phyloP scores from a whole-genome alignment of 2,113 vertebrate species.

The Phyllopteryx taeniolatus region DNA sequence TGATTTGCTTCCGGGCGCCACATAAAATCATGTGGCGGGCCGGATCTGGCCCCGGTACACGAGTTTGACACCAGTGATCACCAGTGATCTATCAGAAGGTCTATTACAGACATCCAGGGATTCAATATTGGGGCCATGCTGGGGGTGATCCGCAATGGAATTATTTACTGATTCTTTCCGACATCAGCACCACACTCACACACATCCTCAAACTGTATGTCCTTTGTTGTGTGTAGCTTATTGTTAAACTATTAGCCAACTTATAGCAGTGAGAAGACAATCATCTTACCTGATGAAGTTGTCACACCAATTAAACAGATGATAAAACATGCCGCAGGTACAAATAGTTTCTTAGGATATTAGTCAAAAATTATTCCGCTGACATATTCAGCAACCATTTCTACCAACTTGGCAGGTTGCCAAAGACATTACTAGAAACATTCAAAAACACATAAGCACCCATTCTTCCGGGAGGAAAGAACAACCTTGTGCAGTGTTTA shows the following conservation, averaged over 20 bases:
- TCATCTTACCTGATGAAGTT: constrained; percentile 12
- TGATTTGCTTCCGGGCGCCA: too few relatives aligned
- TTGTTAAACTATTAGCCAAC: neutral
- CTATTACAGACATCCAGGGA: constrained; percentile 39
- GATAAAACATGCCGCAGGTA: constrained; percentile 27
- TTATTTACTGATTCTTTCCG: constrained; percentile 50
- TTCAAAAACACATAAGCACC: constrained; percentile 48
- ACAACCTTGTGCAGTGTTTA: constrained; percentile 15
- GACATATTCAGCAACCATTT: constrained; percentile 31
- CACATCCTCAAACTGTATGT: constrained; percentile 35
- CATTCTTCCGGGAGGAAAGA: constrained; percentile 13
- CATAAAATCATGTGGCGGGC: too few relatives aligned
- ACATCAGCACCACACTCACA: constrained; percentile 48
- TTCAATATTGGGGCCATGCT: constrained; percentile 46
- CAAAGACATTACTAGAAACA: constrained; percentile 56
- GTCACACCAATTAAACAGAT: constrained; percentile 40
- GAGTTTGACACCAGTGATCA: too few relatives aligned
- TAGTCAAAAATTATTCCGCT: constrained; percentile 3
- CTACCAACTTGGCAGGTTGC: constrained; percentile 45
- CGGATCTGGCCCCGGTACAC: too few relatives aligned
- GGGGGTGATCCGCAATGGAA: neutral
- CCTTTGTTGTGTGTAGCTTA: too few relatives aligned
- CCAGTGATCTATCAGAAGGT: constrained; percentile 9
- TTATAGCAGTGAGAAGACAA: neutral
- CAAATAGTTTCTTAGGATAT: constrained; percentile 24